Conservation (phyloP, 2,113 vertebrate genomes). For the Dolichallabes microphthalmus region DNA sequence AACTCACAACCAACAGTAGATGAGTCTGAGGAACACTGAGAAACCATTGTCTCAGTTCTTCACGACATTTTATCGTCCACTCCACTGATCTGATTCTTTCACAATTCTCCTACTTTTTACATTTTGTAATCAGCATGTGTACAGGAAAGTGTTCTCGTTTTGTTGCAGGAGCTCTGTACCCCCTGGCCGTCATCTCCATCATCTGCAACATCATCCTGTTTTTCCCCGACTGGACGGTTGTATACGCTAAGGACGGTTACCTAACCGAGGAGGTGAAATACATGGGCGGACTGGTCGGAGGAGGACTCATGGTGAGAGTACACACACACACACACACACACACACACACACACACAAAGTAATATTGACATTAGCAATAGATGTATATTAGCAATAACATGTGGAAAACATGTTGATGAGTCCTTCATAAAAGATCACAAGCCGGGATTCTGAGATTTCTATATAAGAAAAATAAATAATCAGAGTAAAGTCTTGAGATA, state of each 20-base stretch:
- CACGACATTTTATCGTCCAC: background rate
- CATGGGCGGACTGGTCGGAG: slow-evolving; percentile 77
- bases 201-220: slow-evolving; percentile 78
- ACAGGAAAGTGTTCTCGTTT: slow-evolving; percentile 73
- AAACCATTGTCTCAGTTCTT: background rate
- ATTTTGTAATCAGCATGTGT: slow-evolving; percentile 66
- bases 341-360: background rate
- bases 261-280: slow-evolving; percentile 77
- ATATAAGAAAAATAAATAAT: no score
- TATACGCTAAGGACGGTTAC: slow-evolving; percentile 64
- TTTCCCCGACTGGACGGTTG: slow-evolving; percentile 69
- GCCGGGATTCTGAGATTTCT: no score
- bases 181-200: slow-evolving; percentile 68
- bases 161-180: slow-evolving; percentile 70
- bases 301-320: slow-evolving; percentile 73
- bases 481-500: background rate
- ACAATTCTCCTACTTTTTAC: no score
- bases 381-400: no score
- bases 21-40: background rate
- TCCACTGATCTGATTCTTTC: background rate
- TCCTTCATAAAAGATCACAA: no score
- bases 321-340: slow-evolving; percentile 6
- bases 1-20: background rate
- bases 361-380: background rate
- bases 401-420: no score